These are phyloP conservation scores for Tetrax tetrax DNA, from an alignment of 2,113 vertebrate species.

Conservation along the genomic window DNA sequence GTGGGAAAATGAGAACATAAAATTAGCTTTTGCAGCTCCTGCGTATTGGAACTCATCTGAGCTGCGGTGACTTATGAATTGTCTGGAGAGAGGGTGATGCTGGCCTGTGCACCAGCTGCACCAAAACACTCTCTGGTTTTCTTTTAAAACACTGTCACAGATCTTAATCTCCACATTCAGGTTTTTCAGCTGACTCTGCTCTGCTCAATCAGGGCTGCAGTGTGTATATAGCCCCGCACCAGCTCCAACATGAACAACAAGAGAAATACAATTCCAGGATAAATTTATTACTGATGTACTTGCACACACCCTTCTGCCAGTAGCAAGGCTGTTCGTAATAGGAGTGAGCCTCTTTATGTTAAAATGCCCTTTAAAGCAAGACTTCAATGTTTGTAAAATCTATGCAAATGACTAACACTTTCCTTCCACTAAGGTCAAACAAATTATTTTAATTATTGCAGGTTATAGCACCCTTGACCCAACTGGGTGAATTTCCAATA, in stretches of 20 bases:
- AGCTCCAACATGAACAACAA: neutral
- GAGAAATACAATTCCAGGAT: neutral
- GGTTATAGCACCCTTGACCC: neutral
- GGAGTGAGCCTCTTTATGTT: neutral
- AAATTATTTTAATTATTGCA: neutral
- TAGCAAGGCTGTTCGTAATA: fast-evolving
- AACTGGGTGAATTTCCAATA: neutral
- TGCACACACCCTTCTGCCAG: neutral
- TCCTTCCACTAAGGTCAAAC: neutral
- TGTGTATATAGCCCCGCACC: neutral
- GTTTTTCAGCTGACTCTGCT: neutral
- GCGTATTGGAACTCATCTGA: neutral
- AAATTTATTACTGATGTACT: neutral
- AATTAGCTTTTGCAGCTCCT: neutral
- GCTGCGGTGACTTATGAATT: neutral
- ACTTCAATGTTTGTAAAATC: neutral
- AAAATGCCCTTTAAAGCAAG: neutral
- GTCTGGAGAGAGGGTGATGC: neutral
- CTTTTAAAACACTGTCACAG: neutral
- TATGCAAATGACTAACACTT: neutral
- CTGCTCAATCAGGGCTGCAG: neutral
- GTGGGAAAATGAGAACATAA: neutral
- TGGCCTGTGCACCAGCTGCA: neutral
- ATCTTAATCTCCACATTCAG: neutral
- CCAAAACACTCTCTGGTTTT: neutral